These are phyloP conservation scores for Pseudopleuronectes americanus DNA, from an alignment of 2,797 vertebrate species.

Conservation along the genomic window DNA sequence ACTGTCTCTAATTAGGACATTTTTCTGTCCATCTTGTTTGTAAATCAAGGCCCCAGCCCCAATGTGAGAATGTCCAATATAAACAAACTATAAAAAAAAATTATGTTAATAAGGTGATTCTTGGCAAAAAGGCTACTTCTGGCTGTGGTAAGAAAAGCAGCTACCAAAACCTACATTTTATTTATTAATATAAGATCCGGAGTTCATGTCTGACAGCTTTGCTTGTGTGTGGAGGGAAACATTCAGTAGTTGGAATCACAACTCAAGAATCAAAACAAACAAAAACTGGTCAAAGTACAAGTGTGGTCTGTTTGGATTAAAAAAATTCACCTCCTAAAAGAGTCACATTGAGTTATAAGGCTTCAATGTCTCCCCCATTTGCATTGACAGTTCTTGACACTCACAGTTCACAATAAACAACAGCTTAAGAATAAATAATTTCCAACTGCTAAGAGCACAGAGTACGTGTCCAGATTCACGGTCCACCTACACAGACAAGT, in stretches of 20 bases:
- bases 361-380: slow-evolving; percentile 2
- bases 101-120: slow-evolving; percentile 2
- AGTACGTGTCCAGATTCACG: slow-evolving; percentile 6
- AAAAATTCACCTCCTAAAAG: slow-evolving; percentile 4
- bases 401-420: slow-evolving; percentile 20
- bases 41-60: not conserved
- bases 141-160: too few species aligned
- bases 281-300: not conserved
- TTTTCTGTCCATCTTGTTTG: not conserved
- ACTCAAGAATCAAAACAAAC: not conserved
- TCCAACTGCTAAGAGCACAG: not conserved
- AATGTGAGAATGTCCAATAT: not conserved
- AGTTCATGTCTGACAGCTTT: too few species aligned
- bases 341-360: not conserved
- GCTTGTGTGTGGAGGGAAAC: too few species aligned
- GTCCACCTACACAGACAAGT: not conserved
- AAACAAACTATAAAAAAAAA: not conserved
- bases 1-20: not conserved
- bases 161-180: too few species aligned
- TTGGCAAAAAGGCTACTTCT: not conserved
- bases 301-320: slow-evolving; percentile 4
- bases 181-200: too few species aligned
- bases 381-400: not conserved
- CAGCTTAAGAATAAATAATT: slow-evolving; percentile 23
- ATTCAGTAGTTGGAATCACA: too few species aligned